A percentile compares a stretch with the other conserved stretches of the same genome.
Evolutionary conservation across 2,888 invertebrate genomes (phyloP).

Genomic region (Meghimatium bilineatum): DNA sequence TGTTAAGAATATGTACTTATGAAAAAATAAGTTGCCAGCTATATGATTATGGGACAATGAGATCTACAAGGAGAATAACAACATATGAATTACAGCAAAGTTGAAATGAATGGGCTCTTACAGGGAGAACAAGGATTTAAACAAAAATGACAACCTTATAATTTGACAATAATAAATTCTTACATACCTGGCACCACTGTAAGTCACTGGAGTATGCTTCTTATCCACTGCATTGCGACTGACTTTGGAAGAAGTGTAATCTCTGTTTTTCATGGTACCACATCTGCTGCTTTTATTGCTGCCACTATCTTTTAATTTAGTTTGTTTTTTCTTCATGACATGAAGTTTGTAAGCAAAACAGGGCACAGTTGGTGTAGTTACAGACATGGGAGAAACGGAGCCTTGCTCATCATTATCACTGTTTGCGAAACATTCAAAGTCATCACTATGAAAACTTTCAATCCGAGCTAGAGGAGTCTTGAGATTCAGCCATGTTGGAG

Average conservation of each 20-base stretch:
- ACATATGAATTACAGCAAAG: no score
- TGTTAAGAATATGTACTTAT: no score
- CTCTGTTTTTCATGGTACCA: conserved; percentile 22
- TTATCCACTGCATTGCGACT: conserved; percentile 35
- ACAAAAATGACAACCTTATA: no score
- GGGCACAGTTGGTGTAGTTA: conserved; percentile 69
- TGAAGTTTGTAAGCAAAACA: conserved; percentile 71
- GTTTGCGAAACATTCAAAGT: conserved; percentile 65
- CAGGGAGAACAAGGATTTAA: no score
- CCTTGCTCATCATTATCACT: conserved; percentile 42
- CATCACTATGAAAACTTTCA: conserved; percentile 74
- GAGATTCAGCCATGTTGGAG: conserved; percentile 68
- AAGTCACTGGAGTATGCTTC: conserved; percentile 7
- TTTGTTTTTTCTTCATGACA: conserved; percentile 63
- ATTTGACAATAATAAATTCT: neutral
- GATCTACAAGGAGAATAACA: no score
- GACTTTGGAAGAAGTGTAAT: conserved; percentile 18
- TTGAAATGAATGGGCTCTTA: no score
- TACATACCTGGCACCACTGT: conserved; percentile 25
- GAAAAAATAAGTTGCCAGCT: no score
- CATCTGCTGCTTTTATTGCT: conserved; percentile 7
- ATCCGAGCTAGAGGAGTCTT: conserved; percentile 71
- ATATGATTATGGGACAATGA: no score
- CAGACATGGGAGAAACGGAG: conserved; percentile 60
- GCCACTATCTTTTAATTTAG: conserved; percentile 58